Conservation (phyloP, 2,113 vertebrate species). For the Prionailurus bengalensis region DNA sequence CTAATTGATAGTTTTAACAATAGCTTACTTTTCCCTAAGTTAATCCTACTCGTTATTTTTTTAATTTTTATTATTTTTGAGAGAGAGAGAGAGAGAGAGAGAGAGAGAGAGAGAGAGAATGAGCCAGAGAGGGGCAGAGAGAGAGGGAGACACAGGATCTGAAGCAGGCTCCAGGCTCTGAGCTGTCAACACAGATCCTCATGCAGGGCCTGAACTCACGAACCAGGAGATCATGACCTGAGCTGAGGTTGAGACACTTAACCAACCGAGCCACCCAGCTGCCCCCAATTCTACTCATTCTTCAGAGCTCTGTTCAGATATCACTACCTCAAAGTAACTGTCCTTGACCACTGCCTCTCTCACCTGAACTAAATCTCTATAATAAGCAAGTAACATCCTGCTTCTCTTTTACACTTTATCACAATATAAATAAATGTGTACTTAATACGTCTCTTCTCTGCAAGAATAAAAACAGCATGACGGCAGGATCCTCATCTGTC, state of each 20-base stretch:
- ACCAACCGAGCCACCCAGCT: too few species aligned
- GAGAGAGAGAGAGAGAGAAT: too few species aligned
- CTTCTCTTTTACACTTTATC: neutral
- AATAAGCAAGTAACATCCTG: neutral
- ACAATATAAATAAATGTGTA: slow-evolving; percentile 31
- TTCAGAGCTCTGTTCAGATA: slow-evolving; percentile 9
- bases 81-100: too few species aligned
- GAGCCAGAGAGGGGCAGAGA: too few species aligned
- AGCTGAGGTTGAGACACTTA: too few species aligned
- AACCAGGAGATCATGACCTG: too few species aligned
- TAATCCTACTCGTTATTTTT: neutral
- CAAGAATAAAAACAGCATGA: slow-evolving; percentile 25
- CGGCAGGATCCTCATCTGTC: neutral
- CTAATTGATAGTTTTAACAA: slow-evolving; percentile 18
- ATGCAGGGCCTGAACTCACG: too few species aligned
- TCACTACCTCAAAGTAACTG: neutral
- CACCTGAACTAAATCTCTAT: slow-evolving; percentile 11
- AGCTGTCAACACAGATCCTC: too few species aligned
- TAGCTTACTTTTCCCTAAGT: neutral
- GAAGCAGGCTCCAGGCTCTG: too few species aligned
- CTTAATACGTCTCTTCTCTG: neutral
- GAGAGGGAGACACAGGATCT: too few species aligned
- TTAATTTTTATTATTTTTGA: too few species aligned
- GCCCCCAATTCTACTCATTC: neutral
- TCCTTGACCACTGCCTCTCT: neutral